Conservation (phyloP, 2,113 vertebrate species). For the Danio rerio region DNA sequence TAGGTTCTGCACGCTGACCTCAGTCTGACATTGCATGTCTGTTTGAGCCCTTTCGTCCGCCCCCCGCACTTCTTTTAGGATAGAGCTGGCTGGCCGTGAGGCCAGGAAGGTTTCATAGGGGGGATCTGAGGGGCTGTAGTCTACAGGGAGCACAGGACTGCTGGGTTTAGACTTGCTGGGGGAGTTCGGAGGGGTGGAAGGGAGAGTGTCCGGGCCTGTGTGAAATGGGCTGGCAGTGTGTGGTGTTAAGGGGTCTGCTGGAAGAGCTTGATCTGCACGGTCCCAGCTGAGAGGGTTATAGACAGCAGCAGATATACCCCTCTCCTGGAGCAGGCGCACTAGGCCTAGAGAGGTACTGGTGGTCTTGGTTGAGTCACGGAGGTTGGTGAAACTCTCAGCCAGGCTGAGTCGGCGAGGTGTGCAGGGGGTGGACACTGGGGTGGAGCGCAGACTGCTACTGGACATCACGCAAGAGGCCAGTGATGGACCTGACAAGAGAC, state of each 20-base stretch:
- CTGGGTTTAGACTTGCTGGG: slow-evolving; percentile 67
- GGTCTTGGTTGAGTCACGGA: slow-evolving; percentile 91
- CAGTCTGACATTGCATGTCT: slow-evolving; percentile 85
- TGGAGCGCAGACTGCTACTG: slow-evolving; percentile 81
- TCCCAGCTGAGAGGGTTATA: slow-evolving; percentile 93
- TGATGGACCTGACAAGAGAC: slow-evolving; percentile 75
- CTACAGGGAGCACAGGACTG: slow-evolving; percentile 73
- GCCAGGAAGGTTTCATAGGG: slow-evolving; percentile 92
- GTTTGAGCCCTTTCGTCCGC: slow-evolving; percentile 70
- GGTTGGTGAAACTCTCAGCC: slow-evolving; percentile 93
- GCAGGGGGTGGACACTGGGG: slow-evolving; percentile 88
- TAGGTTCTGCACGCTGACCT: slow-evolving; percentile 87
- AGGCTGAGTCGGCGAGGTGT: slow-evolving; percentile 92
- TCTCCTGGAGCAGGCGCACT: slow-evolving; percentile 90
- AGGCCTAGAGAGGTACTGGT: slow-evolving; percentile 96
- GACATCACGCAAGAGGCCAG: slow-evolving; percentile 73
- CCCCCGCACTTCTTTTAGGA: slow-evolving; percentile 88
- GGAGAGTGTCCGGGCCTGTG: slow-evolving; percentile 76
- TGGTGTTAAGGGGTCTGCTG: slow-evolving; percentile 58
- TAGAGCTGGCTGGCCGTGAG: slow-evolving; percentile 92
- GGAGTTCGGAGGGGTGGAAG: slow-evolving; percentile 90
- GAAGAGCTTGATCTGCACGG: slow-evolving; percentile 72
- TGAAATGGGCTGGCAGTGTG: slow-evolving; percentile 67
- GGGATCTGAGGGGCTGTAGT: slow-evolving; percentile 86
- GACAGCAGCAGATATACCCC: slow-evolving; percentile 91